phyloP scores from a whole-genome alignment of 2,888 invertebrate genomes.

The Saturnia pavonia region DNA sequence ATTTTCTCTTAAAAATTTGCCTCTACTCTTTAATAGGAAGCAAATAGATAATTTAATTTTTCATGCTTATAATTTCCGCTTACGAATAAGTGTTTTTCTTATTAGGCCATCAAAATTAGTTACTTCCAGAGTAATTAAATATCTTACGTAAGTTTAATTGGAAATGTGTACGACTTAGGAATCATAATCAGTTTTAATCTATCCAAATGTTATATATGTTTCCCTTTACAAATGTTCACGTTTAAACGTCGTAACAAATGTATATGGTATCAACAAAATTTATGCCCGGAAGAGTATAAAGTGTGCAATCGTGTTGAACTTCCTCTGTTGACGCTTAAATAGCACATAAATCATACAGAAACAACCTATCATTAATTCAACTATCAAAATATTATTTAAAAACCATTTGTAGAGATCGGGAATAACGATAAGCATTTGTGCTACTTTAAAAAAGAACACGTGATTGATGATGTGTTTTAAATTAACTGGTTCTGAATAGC shows the following conservation, averaged over 20 bases:
- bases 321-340: conserved; percentile 28
- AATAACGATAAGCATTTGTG: conserved; percentile 40
- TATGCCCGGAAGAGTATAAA: conserved; percentile 15
- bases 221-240: conserved; percentile 4
- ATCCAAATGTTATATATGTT: neutral
- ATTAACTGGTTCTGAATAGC: neutral
- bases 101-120: neutral
- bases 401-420: conserved; percentile 43
- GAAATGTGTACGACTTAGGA: neutral
- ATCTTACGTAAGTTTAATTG: neutral
- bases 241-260: conserved; percentile 4
- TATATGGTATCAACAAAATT: conserved; percentile 22
- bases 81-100: neutral
- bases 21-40: too few species aligned
- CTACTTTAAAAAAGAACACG: conserved; percentile 46
- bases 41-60: neutral
- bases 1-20: too few species aligned
- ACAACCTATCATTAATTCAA: conserved; percentile 39
- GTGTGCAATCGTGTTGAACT: conserved; percentile 23
- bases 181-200: neutral
- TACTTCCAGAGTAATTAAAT: neutral
- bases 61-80: neutral
- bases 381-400: conserved; percentile 49
- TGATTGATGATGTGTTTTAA: conserved; percentile 33
- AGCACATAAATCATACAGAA: conserved; percentile 26